Conservation (phyloP, 2,888 invertebrate species). For the Petrophora chlorosata region DNA sequence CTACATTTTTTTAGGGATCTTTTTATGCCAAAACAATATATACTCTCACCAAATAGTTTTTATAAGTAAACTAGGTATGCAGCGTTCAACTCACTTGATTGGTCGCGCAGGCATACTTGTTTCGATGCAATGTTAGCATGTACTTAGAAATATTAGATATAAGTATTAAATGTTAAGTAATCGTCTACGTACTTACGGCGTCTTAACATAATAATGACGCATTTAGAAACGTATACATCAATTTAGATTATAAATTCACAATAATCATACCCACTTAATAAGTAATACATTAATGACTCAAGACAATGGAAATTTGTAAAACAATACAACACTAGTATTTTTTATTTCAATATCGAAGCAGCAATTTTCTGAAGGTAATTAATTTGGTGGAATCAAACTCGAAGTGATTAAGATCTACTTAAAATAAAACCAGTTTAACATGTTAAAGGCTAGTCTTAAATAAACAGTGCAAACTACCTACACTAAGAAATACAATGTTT, state of each 20-base stretch:
- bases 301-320: too few species aligned
- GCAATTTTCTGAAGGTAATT: not conserved
- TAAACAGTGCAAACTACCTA: not conserved
- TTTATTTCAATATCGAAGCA: not conserved
- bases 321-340: too few species aligned
- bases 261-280: too few species aligned
- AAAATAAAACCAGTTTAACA: slow-evolving; percentile 1
- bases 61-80: not conserved
- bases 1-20: not conserved
- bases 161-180: slow-evolving; percentile 3
- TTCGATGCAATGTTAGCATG: slow-evolving; percentile 25
- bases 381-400: not conserved
- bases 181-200: not conserved
- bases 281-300: too few species aligned
- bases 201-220: too few species aligned
- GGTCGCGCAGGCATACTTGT: not conserved
- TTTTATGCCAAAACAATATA: slow-evolving; percentile 9
- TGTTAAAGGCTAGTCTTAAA: not conserved
- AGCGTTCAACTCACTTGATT: not conserved
- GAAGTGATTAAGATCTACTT: slow-evolving; percentile 6
- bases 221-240: too few species aligned
- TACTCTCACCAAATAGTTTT: slow-evolving; percentile 14
- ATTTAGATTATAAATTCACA: too few species aligned
- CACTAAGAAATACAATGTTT: too few species aligned
- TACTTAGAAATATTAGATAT: not conserved